Percentiles rank a stretch among this genome's conserved stretches.
These are phyloP conservation scores for Notocelia uddmanniana DNA, from an alignment of 2,888 invertebrate species.

Conservation along the genomic window DNA sequence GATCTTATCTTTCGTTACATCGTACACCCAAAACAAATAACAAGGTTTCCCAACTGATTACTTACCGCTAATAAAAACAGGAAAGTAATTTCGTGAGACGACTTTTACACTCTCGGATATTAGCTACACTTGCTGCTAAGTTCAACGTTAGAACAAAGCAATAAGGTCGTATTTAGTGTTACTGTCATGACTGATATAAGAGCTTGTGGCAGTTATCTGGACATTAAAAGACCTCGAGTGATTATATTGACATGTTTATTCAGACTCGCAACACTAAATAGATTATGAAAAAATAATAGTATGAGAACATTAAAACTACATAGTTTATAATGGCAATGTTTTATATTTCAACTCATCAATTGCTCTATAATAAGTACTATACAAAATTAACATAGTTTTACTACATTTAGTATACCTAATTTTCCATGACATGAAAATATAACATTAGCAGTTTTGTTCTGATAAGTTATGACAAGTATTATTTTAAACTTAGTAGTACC, in stretches of 20 bases:
- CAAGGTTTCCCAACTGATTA: conserved; percentile 27
- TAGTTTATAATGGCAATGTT: conserved; percentile 68
- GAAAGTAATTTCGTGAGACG: conserved; percentile 29
- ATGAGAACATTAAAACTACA: conserved; percentile 55
- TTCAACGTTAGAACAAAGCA: not conserved
- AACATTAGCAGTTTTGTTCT: conserved; percentile 56
- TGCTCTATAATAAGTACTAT: conserved; percentile 80
- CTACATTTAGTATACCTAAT: conserved; percentile 72
- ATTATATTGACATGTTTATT: conserved; percentile 2
- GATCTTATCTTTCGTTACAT: conserved; percentile 4
- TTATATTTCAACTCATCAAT: conserved; percentile 83
- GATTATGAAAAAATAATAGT: conserved; percentile 8
- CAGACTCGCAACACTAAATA: not conserved
- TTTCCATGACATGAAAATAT: conserved; percentile 61
- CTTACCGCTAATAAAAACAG: conserved; percentile 36
- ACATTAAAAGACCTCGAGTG: not conserved
- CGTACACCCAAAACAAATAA: conserved; percentile 33
- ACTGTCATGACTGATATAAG: not conserved
- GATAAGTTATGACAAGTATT: conserved; percentile 51
- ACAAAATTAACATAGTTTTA: conserved; percentile 78
- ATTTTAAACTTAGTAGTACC: conserved; percentile 46
- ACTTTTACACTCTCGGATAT: not conserved
- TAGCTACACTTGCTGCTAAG: not conserved
- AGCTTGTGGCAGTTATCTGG: not conserved
- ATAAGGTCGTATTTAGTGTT: not conserved